Evolutionary conservation across 2,888 invertebrate genomes (phyloP), one percentile per base, ranked within the genome.

Genomic region (Hirtodrosophila trivittata): DNA sequence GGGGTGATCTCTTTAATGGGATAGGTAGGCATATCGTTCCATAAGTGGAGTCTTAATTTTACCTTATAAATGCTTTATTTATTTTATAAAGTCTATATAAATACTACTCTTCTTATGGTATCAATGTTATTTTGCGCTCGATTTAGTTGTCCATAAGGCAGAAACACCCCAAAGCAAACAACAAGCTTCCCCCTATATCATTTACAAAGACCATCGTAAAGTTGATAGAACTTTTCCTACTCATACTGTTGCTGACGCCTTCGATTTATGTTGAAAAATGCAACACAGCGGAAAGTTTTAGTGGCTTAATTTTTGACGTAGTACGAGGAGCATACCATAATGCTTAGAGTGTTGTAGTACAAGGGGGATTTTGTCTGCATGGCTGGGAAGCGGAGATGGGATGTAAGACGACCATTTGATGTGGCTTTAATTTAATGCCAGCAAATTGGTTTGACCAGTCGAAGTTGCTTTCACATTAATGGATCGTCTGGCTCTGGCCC

Each of bases 381-480:
- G 28, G 32, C 28, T 8, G 38, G 38, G 6, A 28, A 21, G 14
- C 21, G n/a, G 16, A 13, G 6, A 26, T 3, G 43, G 21, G 45
- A 21, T 16, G 18, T 14, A 41, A 13, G 42, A 9, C 0, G 38
- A 28, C 47, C 70, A 55, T 71, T 75, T 75, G 84, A 50, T 83
- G 76, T 65, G 63, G 54, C 75, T 64, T 56, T 78, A 77, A 81
- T 82, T 77, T 77, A 77, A 66, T 77, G 82, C 75, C 77, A 63
- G 58, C 72, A 83, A 86, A 86, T 83, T 85, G 86, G 75, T 65
- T 66, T 78, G 84, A 84, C 77, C 84, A 77, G 77, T 66, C 59
- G 64, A 68, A 62, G 52, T 60, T 50, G 26, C 1, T n/a, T n/a
- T 7, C 39, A 32, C 39, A 47, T 55, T 41, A 50, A 59, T 59